A percentile compares a stretch with the other conserved stretches of the same genome.
phyloP scores from a whole-genome alignment of 2,113 vertebrate species.

The Paracanthobrama guichenoti region DNA sequence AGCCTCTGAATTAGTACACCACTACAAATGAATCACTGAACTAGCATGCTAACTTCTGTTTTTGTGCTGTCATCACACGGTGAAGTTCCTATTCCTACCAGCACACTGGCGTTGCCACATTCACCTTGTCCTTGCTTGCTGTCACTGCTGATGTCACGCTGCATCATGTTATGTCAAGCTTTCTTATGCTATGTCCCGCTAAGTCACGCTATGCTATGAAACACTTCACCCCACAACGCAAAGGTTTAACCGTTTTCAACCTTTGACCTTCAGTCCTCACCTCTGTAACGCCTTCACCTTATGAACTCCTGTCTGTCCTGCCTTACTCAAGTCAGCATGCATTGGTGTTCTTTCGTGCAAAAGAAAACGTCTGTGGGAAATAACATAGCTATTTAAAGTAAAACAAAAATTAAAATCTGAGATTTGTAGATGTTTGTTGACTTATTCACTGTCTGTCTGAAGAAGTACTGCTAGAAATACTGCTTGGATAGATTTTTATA shows the following conservation, averaged over 20 bases:
- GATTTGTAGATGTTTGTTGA: constrained; percentile 71
- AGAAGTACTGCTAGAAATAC: constrained; percentile 59
- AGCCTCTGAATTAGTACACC: too few species aligned
- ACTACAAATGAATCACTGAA: not conserved
- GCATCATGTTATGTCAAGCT: constrained; percentile 39
- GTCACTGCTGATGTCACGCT: constrained; percentile 30
- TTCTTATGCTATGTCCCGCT: constrained; percentile 18
- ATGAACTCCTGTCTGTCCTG: constrained; percentile 56
- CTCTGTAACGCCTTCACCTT: constrained; percentile 43
- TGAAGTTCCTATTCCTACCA: constrained; percentile 38
- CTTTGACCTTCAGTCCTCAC: constrained; percentile 23
- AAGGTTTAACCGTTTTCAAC: constrained; percentile 32
- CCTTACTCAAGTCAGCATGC: constrained; percentile 84
- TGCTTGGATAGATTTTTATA: constrained; percentile 73
- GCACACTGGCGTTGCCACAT: constrained; percentile 55
- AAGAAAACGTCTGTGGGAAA: constrained; percentile 66
- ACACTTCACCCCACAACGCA: constrained; percentile 15
- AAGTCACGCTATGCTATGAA: constrained; percentile 21
- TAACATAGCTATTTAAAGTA: constrained; percentile 26
- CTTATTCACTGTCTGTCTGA: constrained; percentile 72
- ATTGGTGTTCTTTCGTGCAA: constrained; percentile 85
- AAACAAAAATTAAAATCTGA: constrained; percentile 62
- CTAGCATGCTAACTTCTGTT: not conserved
- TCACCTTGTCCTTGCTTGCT: constrained; percentile 58
- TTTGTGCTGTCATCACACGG: not conserved